Evolutionary conservation across 1,140 invertebrate species (phyloP), one percentile per base, ranked within the genome.

Genomic region (Cotesia vestalis): DNA sequence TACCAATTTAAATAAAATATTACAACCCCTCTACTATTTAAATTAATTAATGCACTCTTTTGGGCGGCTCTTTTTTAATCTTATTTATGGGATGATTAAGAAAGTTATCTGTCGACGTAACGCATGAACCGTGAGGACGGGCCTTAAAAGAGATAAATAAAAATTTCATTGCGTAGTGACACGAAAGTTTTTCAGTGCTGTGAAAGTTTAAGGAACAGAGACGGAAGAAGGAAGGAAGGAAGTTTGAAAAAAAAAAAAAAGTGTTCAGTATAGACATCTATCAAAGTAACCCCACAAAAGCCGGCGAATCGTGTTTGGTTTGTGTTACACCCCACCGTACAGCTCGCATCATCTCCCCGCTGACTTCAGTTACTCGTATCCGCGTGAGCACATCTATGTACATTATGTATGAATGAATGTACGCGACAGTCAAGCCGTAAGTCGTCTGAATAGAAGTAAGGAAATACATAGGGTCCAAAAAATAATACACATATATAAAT

Each of bases 261-360:
- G 40, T 27, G 27, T 27, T 27, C 27, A 27, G 27, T 46, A 46
- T 60, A 71, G 62, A 60, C 71, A 77, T 77, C 74, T 57, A 77
- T 78, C 77, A 79, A 76, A 78, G 72, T 69, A 69, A 77, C 66
- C 76, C 71, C 69, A 36, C 60, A 38, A 76, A 74, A 76, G 71
- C 73, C 74, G 74, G 27, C 51, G 69, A 62, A 40, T 53, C 62
- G 11, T n/a, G 57, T 55, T 55, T 46, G 40, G 40, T 46, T 8
- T 46, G 40, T 46, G 40, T 46, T 46, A 46, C 40, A 46, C 52
- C 34, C 61, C 51, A 27, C 52, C 35, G 53, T 38, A 69, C 34
- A 55, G 14, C 60, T 53, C 63, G 20, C 63, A 62, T 62, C 20
- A 35, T 62, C 11, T 62, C 60, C 34, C 27, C 20, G 20, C 51